phyloP scores from a whole-genome alignment of 2,113 vertebrate species.

The Sylvia atricapilla region DNA sequence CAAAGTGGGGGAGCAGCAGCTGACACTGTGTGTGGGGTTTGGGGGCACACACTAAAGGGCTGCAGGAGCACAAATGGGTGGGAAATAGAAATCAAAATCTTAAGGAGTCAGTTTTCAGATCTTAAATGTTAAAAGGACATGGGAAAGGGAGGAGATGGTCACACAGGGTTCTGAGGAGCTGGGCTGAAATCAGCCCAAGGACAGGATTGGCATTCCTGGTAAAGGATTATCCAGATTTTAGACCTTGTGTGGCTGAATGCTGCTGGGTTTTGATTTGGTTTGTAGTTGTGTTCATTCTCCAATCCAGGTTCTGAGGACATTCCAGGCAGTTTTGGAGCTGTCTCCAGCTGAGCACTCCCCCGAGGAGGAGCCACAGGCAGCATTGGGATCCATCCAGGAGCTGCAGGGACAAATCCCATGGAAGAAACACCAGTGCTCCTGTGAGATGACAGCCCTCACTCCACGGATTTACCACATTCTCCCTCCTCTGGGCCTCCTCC shows the following conservation, averaged over 20 bases:
- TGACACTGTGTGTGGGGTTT: rapidly evolving
- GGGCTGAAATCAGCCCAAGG: neutral
- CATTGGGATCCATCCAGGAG: neutral
- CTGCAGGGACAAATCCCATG: neutral
- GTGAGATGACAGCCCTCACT: neutral
- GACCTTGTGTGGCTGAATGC: neutral
- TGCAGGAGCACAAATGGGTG: rapidly evolving
- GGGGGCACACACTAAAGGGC: rapidly evolving
- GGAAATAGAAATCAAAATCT: rapidly evolving
- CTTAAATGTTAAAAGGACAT: neutral
- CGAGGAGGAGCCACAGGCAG: rapidly evolving
- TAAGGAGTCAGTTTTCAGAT: neutral
- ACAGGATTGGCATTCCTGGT: neutral
- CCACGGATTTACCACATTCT: too few relatives aligned
- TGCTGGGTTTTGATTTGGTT: neutral
- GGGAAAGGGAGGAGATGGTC: rapidly evolving
- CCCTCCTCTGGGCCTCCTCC: neutral
- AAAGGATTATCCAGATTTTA: neutral
- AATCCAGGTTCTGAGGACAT: neutral
- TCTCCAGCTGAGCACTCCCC: neutral
- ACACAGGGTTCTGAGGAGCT: neutral
- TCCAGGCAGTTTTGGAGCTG: rapidly evolving
- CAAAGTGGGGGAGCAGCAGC: neutral
- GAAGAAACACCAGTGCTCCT: neutral
- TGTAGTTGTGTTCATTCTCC: neutral